Percentiles rank a stretch among this genome's conserved stretches.
Evolutionary conservation across 92 coral and sea anemone genomes (phyloP).

Genomic region (Bergia sp.): DNA sequence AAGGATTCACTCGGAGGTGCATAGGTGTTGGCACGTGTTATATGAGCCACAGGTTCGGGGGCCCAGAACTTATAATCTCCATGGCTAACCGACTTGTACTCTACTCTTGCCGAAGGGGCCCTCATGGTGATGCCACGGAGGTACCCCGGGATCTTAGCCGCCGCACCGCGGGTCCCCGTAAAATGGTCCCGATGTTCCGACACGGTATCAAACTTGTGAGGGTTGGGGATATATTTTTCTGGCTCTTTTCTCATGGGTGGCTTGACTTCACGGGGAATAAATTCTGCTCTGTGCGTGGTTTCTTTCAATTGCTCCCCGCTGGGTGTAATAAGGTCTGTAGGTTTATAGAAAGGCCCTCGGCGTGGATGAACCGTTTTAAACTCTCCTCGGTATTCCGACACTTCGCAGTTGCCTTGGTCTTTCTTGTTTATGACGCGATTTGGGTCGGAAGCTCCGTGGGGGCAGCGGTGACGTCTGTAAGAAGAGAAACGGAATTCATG

Average conservation of each 20-base stretch:
- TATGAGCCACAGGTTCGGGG: slow-evolving; percentile 66
- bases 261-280: slow-evolving; percentile 67
- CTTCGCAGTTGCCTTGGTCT: slow-evolving; percentile 74
- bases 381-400: slow-evolving; percentile 81
- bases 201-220: slow-evolving; percentile 81
- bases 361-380: slow-evolving; percentile 68
- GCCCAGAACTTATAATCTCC: slow-evolving; percentile 84
- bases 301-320: slow-evolving; percentile 72
- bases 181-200: slow-evolving; percentile 93
- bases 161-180: slow-evolving; percentile 65
- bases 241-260: slow-evolving; percentile 85
- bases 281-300: slow-evolving; percentile 83
- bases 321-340: slow-evolving; percentile 79
- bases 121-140: slow-evolving; percentile 91
- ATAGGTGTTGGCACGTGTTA: slow-evolving; percentile 74
- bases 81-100: slow-evolving; percentile 83
- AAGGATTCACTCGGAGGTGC: slow-evolving; percentile 88
- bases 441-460: slow-evolving; percentile 81
- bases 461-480: slow-evolving; percentile 95
- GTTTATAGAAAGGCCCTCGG: slow-evolving; percentile 90
- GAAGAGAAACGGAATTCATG: neutral
- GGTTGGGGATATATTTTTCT: slow-evolving; percentile 91
- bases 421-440: slow-evolving; percentile 87
- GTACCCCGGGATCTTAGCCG: slow-evolving; percentile 91
- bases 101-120: slow-evolving; percentile 86